phyloP scores from a whole-genome alignment of 2,797 vertebrate genomes.

The Heteromormyrus szaboi region DNA sequence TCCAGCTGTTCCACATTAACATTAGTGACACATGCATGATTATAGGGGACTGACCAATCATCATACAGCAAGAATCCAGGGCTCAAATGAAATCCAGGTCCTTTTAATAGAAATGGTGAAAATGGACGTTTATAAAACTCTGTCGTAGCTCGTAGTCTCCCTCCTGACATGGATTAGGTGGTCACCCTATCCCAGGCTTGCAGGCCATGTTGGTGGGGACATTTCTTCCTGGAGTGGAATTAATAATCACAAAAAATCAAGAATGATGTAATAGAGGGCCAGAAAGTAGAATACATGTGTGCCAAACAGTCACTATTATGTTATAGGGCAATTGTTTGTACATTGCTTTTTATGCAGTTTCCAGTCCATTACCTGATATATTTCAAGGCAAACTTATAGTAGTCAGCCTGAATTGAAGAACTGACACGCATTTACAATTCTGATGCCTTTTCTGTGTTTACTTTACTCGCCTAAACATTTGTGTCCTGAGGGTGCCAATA shows the following conservation, averaged over 20 bases:
- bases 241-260: background rate
- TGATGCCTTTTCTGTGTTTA: background rate
- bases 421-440: background rate
- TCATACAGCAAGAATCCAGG: background rate
- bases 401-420: background rate
- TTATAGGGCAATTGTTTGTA: background rate
- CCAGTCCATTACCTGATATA: background rate
- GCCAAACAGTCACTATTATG: background rate
- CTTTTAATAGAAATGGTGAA: background rate
- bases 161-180: background rate
- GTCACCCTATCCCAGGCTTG: background rate
- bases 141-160: background rate
- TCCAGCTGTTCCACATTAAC: background rate
- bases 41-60: background rate
- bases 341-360: background rate
- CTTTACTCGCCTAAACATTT: background rate
- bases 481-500: background rate
- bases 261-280: background rate
- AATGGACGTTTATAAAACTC: background rate
- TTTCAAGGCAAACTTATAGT: background rate
- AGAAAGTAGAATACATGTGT: background rate
- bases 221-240: background rate
- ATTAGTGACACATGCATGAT: background rate
- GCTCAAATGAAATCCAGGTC: background rate
- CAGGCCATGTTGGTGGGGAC: background rate